phyloP scores from a whole-genome alignment of 2,888 invertebrate species.

The Hyposoter didymator region DNA sequence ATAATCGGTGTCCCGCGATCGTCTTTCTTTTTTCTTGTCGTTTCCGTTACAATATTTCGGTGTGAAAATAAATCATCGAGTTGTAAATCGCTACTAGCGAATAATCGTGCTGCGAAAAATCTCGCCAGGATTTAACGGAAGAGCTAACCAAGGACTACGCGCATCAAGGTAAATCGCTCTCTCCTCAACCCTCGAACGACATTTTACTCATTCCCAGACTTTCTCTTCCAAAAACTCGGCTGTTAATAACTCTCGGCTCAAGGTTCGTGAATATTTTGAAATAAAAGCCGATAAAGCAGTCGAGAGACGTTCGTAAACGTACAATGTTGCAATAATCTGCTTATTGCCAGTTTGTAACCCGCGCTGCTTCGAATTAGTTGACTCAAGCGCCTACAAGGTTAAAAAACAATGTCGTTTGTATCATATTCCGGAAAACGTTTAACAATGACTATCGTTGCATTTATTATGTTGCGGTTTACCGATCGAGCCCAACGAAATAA shows the following conservation, averaged over 20 bases:
- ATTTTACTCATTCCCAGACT: neutral
- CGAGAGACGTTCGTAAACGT: neutral
- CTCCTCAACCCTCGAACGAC: neutral
- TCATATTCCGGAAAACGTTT: conserved; percentile 15
- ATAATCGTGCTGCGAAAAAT: neutral
- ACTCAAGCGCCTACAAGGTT: neutral
- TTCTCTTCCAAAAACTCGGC: neutral
- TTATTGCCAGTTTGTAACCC: neutral
- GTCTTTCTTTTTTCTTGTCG: neutral
- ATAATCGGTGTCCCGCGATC: neutral
- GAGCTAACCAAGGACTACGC: conserved; percentile 13
- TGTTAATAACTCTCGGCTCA: neutral
- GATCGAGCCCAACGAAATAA: neutral
- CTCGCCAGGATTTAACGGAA: conserved; percentile 35
- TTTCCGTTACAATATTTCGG: neutral
- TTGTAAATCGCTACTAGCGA: neutral
- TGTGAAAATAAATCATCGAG: neutral
- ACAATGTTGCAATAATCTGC: neutral
- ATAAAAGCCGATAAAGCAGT: neutral
- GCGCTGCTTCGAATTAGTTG: neutral
- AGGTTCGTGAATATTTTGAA: neutral
- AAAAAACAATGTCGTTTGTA: neutral
- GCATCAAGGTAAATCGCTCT: conserved; percentile 26
- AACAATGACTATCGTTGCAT: neutral
- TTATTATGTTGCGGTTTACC: neutral